Evolutionary conservation across 2,113 vertebrate species (phyloP), one percentile per base, ranked within the genome.

Genomic region (Cathartes aura): DNA sequence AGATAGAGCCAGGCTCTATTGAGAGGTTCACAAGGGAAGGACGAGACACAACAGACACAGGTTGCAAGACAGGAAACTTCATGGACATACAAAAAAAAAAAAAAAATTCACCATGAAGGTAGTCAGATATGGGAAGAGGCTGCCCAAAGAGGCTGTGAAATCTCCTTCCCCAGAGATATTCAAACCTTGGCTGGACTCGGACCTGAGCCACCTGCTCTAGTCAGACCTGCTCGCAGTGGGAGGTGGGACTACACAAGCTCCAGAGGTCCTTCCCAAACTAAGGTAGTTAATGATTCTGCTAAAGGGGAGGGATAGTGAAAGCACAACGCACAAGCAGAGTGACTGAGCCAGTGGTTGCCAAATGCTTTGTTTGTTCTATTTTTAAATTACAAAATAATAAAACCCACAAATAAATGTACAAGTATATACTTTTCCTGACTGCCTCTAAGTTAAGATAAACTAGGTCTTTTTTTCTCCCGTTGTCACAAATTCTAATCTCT

Each of bases 171-270:
- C 20, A 63, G 43, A 64, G 64, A 59, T 45, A 84, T 2, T 79
- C 24, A 86, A 2, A 58, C n/a, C 11, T 43, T 15, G 12, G 10
- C 59, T 66, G 68, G 23, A 78, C 42, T 88, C 0, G 0, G 23
- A 52, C 27, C 43, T 38, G 29, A 58, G 19, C n/a, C 8, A 47
- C 17, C 20, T 45, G 26, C 45, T 86, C n/a, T 11, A 48, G 15
- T 38, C 0, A 0, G 52, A 64, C 9, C 56, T 63, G 23, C 20
- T 23, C 9, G 3, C n/a, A 22, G 29, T 16, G 48, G 40, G 26
- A 83, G 27, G 12, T 5, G n/a, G 60, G 50, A 85, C 52, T 8
- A 40, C 7, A 17, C 6, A 45, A 47, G 9, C 38, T 66, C 66
- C 73, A 74, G 14, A 85, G 8, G 20, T 24, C 58, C 53, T 59